Conservation (phyloP, 2,888 invertebrate genomes). For the Sepiola atlantica region DNA sequence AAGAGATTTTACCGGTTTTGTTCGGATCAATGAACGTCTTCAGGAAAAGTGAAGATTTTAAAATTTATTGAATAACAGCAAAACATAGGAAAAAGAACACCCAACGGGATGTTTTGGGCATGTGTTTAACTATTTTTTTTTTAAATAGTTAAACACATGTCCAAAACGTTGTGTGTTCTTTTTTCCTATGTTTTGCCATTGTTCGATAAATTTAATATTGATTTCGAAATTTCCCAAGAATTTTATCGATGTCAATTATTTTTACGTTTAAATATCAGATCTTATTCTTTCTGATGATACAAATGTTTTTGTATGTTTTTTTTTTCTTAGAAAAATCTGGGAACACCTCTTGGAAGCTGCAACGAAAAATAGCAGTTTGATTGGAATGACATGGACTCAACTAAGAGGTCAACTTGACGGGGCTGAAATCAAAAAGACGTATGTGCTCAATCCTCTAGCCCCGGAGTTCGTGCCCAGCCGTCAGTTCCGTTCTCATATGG, state of each 20-base stretch:
- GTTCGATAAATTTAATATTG: no score
- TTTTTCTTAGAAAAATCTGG: constrained; percentile 82
- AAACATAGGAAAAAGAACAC: no score
- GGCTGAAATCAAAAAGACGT: constrained; percentile 84
- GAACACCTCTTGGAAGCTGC: constrained; percentile 85
- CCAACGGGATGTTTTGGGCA: no score
- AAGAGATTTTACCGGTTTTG: no score
- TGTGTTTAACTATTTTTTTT: no score
- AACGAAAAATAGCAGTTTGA: constrained; percentile 82
- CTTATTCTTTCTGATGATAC: background rate
- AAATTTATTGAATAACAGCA: no score
- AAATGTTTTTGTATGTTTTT: constrained; percentile 49
- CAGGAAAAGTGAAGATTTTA: no score
- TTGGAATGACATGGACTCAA: constrained; percentile 83
- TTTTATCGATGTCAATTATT: background rate
- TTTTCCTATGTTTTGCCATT: no score
- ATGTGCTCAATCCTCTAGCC: constrained; percentile 87
- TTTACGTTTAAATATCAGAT: background rate
- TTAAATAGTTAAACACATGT: no score
- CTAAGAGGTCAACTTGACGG: constrained; percentile 83
- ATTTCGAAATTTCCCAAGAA: no score
- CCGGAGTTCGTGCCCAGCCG: constrained; percentile 84
- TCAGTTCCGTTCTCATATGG: constrained; percentile 51
- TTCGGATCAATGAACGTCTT: no score
- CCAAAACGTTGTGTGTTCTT: no score